phyloP scores from a whole-genome alignment of 53 echinoderm and acorn worm species.

The Patiria pectinifera region DNA sequence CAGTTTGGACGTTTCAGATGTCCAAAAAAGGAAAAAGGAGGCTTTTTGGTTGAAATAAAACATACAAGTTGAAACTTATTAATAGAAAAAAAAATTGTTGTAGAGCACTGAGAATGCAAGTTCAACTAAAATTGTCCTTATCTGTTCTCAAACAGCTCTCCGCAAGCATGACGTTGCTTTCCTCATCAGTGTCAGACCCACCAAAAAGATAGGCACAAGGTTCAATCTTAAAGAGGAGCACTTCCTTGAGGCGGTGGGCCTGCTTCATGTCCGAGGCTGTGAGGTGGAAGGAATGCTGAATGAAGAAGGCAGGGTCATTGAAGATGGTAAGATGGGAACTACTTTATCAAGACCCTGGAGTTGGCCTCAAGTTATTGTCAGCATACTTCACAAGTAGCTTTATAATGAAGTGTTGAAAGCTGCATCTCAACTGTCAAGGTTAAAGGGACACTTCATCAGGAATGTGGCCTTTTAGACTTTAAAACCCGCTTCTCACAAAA shows the following conservation, averaged over 20 bases:
- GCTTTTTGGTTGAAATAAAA: too few species aligned
- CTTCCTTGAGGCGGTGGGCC: constrained; percentile 88
- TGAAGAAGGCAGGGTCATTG: constrained; percentile 92
- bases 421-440: too few species aligned
- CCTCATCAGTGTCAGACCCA: constrained; percentile 87
- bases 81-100: too few species aligned
- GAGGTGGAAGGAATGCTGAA: constrained; percentile 93
- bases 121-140: too few species aligned
- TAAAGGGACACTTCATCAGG: too few species aligned
- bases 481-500: too few species aligned
- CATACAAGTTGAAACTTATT: too few species aligned
- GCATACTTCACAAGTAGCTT: too few species aligned
- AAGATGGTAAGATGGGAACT: constrained; percentile 75
- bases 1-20: too few species aligned
- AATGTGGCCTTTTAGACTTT: too few species aligned
- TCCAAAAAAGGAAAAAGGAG: too few species aligned
- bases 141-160: constrained; percentile 62
- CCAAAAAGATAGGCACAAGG: constrained; percentile 70
- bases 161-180: constrained; percentile 97
- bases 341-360: neutral
- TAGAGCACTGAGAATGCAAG: neutral
- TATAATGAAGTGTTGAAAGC: too few species aligned
- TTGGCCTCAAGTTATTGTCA: neutral
- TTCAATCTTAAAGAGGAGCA: constrained; percentile 78
- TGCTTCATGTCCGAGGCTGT: constrained; percentile 89